These are phyloP conservation scores for Tachysurus vachellii DNA, from an alignment of 2,113 vertebrate species.

Conservation along the genomic window DNA sequence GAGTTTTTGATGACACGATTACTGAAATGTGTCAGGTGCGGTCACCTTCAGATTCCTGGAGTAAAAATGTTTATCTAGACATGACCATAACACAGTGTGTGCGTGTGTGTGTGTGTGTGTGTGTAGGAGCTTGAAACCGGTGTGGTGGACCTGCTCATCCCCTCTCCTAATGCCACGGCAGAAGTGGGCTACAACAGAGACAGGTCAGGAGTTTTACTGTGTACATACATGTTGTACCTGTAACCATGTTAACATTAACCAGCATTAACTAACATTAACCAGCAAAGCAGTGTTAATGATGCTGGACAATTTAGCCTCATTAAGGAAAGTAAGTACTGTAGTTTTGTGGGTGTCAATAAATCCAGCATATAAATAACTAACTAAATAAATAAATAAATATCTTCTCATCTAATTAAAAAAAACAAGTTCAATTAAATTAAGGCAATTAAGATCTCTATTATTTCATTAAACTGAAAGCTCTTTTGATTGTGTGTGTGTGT, in stretches of 20 bases:
- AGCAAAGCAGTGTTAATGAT: not conserved
- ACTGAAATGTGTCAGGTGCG: conserved; percentile 82
- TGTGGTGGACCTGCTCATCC: conserved; percentile 78
- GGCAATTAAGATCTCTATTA: not conserved
- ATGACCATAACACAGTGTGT: not conserved
- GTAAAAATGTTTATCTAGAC: not conserved
- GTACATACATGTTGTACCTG: not conserved
- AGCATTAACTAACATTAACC: not conserved
- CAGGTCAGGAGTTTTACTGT: conserved; percentile 62
- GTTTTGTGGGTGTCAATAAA: too few relatives aligned
- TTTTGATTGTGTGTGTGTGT: not conserved
- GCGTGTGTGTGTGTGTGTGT: not conserved
- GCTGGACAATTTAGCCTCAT: not conserved
- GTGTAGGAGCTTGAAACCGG: conserved; percentile 76
- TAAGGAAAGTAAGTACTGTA: too few relatives aligned
- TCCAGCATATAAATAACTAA: not conserved
- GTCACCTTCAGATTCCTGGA: not conserved
- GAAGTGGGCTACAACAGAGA: conserved; percentile 81
- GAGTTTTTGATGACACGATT: conserved; percentile 82
- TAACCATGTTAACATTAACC: not conserved
- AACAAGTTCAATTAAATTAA: not conserved
- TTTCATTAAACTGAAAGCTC: not conserved
- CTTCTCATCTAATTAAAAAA: too few relatives aligned
- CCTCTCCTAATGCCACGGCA: conserved; percentile 77
- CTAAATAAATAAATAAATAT: too few relatives aligned